Evolutionary conservation across 30 jellyfish, hydroid and myxozoan genomes (phyloP).

Genomic region (Cassiopea andromeda): DNA sequence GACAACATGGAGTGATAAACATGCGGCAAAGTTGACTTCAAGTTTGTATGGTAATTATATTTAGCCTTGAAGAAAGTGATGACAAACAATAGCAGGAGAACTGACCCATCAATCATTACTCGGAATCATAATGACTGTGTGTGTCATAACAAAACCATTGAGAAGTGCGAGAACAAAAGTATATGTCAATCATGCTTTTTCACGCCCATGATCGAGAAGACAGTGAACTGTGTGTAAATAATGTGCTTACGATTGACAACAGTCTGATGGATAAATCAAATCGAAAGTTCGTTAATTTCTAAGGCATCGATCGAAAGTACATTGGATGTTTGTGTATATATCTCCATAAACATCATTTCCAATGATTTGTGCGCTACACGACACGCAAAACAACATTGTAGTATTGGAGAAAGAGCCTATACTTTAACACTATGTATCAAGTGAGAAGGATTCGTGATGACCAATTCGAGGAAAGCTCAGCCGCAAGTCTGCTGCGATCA

Average conservation of each 20-base stretch:
- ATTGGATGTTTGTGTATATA: not conserved
- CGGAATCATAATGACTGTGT: conserved; percentile 4
- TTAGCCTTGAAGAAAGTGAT: not conserved
- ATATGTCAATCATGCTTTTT: conserved; percentile 58
- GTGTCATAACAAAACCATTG: conserved; percentile 49
- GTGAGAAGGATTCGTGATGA: conserved; percentile 40
- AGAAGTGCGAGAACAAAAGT: conserved; percentile 59
- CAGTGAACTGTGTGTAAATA: conserved; percentile 41
- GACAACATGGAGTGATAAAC: not conserved
- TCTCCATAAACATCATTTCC: not conserved
- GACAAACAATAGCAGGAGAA: not conserved
- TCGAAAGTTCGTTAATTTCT: not conserved
- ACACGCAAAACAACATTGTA: not conserved
- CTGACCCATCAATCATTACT: conserved; percentile 34
- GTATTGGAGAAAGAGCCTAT: not conserved
- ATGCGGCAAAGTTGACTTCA: not conserved
- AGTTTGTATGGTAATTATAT: not conserved
- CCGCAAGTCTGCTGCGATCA: conserved; percentile 78
- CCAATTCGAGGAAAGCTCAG: conserved; percentile 58
- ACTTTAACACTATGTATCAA: conserved; percentile 18
- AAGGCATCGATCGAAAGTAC: not conserved
- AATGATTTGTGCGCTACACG: not conserved
- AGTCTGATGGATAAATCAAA: not conserved
- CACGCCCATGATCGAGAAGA: conserved; percentile 56
- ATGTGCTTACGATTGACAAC: not conserved